Evolutionary conservation across 1,140 invertebrate species (phyloP).

Genomic region (Calephelis nemesis): DNA sequence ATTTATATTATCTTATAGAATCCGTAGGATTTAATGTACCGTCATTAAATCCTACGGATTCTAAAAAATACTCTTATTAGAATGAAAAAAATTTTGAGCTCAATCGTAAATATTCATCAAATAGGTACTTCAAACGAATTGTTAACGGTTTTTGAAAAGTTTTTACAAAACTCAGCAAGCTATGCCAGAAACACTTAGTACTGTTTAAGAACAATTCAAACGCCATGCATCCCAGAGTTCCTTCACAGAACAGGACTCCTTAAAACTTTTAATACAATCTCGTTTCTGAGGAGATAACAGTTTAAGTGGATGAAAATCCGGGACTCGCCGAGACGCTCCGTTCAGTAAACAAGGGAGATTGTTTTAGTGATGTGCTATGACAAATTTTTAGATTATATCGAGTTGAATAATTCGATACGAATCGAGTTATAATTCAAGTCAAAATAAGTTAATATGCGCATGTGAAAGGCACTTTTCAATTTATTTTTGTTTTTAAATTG

Average conservation of each 20-base stretch:
- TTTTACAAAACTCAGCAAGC: not conserved
- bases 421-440: not conserved
- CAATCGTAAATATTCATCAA: too few relatives aligned
- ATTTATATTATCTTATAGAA: too few relatives aligned
- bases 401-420: not conserved
- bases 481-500: too few relatives aligned
- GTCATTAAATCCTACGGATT: too few relatives aligned
- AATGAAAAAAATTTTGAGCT: too few relatives aligned
- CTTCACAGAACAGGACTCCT: slow-evolving; percentile 3
- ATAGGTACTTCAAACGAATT: too few relatives aligned
- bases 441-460: too few relatives aligned
- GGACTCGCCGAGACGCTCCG: not conserved
- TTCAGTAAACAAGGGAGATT: slow-evolving; percentile 10
- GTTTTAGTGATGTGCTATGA: not conserved
- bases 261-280: slow-evolving; percentile 14
- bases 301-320: slow-evolving; percentile 13
- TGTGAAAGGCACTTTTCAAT: too few relatives aligned
- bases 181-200: slow-evolving; percentile 9
- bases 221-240: not conserved
- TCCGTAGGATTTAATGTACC: too few relatives aligned
- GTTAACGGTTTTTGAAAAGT: not conserved
- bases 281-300: slow-evolving; percentile 6
- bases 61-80: not conserved
- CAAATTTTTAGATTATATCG: not conserved
- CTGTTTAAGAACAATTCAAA: slow-evolving; percentile 5